phyloP scores from a whole-genome alignment of 1,140 invertebrate genomes.

The Streblospio benedicti region DNA sequence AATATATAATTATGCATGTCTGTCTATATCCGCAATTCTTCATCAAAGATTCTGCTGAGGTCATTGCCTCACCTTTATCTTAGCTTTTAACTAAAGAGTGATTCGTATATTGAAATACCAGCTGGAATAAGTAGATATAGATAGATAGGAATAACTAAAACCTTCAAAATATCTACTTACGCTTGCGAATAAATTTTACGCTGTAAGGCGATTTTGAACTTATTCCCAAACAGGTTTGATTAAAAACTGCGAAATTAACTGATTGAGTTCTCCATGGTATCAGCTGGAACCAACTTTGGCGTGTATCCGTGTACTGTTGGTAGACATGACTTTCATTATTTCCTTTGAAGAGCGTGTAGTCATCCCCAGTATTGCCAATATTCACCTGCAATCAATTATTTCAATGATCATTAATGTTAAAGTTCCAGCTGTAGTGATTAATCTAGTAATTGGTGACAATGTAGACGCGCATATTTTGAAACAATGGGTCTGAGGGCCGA shows the following conservation, averaged over 20 bases:
- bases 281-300: conserved; percentile 43
- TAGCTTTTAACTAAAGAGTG: no score
- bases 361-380: no score
- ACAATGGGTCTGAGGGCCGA: no score
- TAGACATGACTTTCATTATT: conserved; percentile 17
- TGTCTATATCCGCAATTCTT: conserved; percentile 18
- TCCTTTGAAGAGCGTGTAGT: conserved; percentile 21
- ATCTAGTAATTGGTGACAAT: no score
- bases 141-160: not conserved
- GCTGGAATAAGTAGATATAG: not conserved
- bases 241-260: conserved; percentile 63
- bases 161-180: conserved; percentile 15
- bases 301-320: conserved; percentile 5
- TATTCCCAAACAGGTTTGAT: conserved; percentile 65
- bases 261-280: conserved; percentile 54
- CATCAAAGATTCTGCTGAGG: no score
- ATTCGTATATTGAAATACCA: not conserved
- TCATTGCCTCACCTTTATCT: no score
- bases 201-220: conserved; percentile 46
- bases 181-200: conserved; percentile 29
- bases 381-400: no score
- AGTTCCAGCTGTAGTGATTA: no score
- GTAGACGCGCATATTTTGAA: no score
- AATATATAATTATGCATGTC: no score
- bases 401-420: no score